These are phyloP conservation scores for Copidosoma aretas DNA, from an alignment of 2,888 invertebrate species.

Conservation along the genomic window DNA sequence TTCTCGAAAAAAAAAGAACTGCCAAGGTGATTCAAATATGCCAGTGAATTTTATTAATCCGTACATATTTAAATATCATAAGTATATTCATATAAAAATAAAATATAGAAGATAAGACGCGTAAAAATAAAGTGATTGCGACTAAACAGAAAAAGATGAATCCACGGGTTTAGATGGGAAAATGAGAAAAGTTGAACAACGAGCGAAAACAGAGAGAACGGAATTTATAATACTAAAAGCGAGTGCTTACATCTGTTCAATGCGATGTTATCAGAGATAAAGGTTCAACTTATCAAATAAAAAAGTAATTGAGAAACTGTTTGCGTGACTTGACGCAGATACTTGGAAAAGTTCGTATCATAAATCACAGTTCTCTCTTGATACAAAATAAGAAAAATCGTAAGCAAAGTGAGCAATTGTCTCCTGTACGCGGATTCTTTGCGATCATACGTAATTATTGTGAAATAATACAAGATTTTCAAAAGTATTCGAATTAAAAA, in stretches of 20 bases:
- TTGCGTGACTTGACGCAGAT: slow-evolving; percentile 30
- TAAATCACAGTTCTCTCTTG: slow-evolving; percentile 38
- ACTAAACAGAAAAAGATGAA: slow-evolving; percentile 37
- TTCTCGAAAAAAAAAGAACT: slow-evolving; percentile 60
- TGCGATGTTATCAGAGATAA: slow-evolving; percentile 3
- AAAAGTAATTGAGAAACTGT: background rate
- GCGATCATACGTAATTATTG: slow-evolving; percentile 36
- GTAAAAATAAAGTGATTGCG: slow-evolving; percentile 35
- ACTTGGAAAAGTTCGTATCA: slow-evolving; percentile 34
- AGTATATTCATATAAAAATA: slow-evolving; percentile 50
- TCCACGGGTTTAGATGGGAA: slow-evolving; percentile 13
- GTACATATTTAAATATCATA: slow-evolving; percentile 53
- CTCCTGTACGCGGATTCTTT: slow-evolving; percentile 32
- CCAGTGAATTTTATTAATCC: slow-evolving; percentile 62
- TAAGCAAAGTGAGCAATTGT: slow-evolving; percentile 35
- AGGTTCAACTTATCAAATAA: slow-evolving; percentile 14
- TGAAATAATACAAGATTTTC: slow-evolving; percentile 24
- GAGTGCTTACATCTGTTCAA: slow-evolving; percentile 26
- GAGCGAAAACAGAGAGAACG: slow-evolving; percentile 38
- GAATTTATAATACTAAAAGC: slow-evolving; percentile 54
- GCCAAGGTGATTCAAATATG: slow-evolving; percentile 62
- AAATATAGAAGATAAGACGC: slow-evolving; percentile 41
- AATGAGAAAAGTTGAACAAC: slow-evolving; percentile 15
- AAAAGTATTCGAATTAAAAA: background rate
- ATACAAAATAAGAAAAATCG: slow-evolving; percentile 17